Conservation (phyloP, 2,888 invertebrate species). For the Hipparchia sbordonii region DNA sequence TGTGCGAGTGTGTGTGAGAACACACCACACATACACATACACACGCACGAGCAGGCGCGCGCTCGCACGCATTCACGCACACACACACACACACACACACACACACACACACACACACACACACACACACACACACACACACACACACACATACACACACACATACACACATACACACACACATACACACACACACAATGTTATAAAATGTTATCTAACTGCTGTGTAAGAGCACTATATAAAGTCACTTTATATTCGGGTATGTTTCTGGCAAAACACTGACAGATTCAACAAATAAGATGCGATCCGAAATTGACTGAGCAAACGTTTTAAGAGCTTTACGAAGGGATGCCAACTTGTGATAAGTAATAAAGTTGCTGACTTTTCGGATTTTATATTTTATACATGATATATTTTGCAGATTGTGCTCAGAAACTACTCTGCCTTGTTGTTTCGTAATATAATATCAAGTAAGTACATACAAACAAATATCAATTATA, state of each 20-base stretch:
- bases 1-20: too few relatives aligned
- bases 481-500: too few relatives aligned
- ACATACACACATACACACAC: too few relatives aligned
- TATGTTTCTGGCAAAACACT: neutral
- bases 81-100: too few relatives aligned
- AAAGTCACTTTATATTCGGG: neutral
- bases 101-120: too few relatives aligned
- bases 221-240: neutral
- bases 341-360: constrained; percentile 7
- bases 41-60: too few relatives aligned
- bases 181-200: too few relatives aligned
- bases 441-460: neutral
- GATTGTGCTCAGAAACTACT: neutral
- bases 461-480: neutral
- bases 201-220: too few relatives aligned
- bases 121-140: too few relatives aligned
- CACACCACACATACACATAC: too few relatives aligned
- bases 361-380: constrained; percentile 2
- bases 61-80: too few relatives aligned
- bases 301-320: constrained; percentile 3
- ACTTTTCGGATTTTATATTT: constrained; percentile 5
- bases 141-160: too few relatives aligned
- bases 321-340: constrained; percentile 10
- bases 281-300: constrained; percentile 5
- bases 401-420: constrained; percentile 4